Percentiles rank a stretch among this genome's conserved stretches.
phyloP scores from a whole-genome alignment of 2,888 invertebrate genomes.

The Caenorhabditis afra region DNA sequence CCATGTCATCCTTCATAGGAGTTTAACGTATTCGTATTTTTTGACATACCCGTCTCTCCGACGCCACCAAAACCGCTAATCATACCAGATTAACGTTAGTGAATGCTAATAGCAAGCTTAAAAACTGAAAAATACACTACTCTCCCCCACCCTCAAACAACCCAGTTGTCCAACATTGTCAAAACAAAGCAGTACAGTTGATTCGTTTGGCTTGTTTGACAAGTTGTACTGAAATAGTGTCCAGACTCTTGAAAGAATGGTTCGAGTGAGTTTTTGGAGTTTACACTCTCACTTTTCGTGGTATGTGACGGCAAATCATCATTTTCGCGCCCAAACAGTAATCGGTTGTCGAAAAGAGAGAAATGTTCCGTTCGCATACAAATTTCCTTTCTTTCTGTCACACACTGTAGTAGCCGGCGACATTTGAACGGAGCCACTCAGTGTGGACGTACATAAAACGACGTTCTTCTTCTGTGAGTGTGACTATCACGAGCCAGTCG shows the following conservation, averaged over 20 bases:
- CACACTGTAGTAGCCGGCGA: no score
- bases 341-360: no score
- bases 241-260: conserved; percentile 10
- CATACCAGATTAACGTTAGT: conserved; percentile 53
- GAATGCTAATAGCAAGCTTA: conserved; percentile 53
- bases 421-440: no score
- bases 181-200: conserved; percentile 22
- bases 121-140: conserved; percentile 38
- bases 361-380: no score
- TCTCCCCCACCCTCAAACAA: background rate
- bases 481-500: background rate
- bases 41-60: conserved; percentile 35
- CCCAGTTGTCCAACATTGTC: conserved; percentile 12
- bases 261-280: conserved; percentile 28
- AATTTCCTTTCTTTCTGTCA: no score
- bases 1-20: no score
- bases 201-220: conserved; percentile 12
- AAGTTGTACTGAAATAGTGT: conserved; percentile 2
- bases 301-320: background rate
- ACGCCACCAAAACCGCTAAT: conserved; percentile 41
- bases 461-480: no score
- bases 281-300: background rate
- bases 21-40: conserved; percentile 26
- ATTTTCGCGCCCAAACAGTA: background rate
- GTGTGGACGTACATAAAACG: no score